These are phyloP conservation scores for Pogonognathellus flavescens DNA, from an alignment of 1,140 invertebrate genomes.

Conservation along the genomic window DNA sequence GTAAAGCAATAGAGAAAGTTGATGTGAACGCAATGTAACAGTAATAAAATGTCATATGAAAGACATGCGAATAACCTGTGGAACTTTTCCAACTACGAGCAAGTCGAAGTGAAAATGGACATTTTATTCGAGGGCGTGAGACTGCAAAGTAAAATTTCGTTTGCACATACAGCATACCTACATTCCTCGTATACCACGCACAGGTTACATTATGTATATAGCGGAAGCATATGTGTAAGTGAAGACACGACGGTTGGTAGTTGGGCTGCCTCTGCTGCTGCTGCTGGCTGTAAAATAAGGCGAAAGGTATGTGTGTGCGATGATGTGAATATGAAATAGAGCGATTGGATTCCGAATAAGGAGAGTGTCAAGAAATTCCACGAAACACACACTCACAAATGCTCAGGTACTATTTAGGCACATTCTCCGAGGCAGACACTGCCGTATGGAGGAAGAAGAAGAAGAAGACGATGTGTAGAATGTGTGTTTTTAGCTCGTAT, in stretches of 20 bases:
- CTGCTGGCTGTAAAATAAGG: neutral
- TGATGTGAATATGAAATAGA: conserved; percentile 45
- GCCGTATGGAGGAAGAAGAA: neutral
- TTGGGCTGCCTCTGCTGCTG: too few relatives aligned
- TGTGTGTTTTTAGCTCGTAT: neutral
- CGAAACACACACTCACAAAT: neutral
- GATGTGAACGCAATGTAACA: conserved; percentile 21
- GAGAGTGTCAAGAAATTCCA: conserved; percentile 44
- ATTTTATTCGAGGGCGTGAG: conserved; percentile 15
- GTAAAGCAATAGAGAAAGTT: conserved; percentile 26
- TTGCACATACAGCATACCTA: neutral
- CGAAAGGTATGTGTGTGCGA: conserved; percentile 34
- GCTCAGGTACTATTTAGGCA: neutral
- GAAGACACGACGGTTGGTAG: neutral
- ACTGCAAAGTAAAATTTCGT: conserved; percentile 11
- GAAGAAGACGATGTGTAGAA: neutral
- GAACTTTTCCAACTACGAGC: conserved; percentile 14
- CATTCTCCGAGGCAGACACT: neutral
- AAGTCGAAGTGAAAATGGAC: conserved; percentile 35
- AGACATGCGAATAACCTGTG: conserved; percentile 37
- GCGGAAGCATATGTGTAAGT: neutral
- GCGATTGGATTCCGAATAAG: conserved; percentile 32
- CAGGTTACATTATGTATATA: too few relatives aligned
- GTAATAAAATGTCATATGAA: conserved; percentile 37
- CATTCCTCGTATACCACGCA: too few relatives aligned